Evolutionary conservation across 2,113 vertebrate species (phyloP).

Genomic region (Oreochromis tanganicae): DNA sequence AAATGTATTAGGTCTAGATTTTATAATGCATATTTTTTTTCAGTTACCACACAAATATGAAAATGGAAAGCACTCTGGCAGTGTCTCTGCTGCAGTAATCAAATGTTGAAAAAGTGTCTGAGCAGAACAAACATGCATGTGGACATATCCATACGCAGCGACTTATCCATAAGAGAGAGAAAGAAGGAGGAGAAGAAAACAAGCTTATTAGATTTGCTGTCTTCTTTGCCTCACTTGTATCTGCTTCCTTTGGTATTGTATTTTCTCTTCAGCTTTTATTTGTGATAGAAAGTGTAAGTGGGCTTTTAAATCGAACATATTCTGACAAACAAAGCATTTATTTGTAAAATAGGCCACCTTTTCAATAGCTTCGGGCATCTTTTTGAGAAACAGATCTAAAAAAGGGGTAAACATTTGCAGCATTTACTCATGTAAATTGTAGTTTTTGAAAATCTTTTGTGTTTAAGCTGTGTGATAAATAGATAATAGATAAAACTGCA

Average conservation of each 20-base stretch:
- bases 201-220: background rate
- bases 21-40: slow-evolving; percentile 8
- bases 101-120: background rate
- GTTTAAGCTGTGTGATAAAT: background rate
- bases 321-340: background rate
- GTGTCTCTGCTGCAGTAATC: background rate
- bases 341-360: background rate
- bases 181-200: background rate
- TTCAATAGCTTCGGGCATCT: background rate
- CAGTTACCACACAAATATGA: background rate
- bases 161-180: background rate
- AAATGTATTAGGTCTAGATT: slow-evolving; percentile 25
- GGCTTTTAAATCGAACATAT: background rate
- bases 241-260: background rate
- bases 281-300: background rate
- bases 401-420: background rate
- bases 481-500: background rate
- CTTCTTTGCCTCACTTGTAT: background rate
- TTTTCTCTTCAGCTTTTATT: background rate
- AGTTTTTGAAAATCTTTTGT: background rate
- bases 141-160: background rate
- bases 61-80: background rate
- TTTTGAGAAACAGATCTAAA: background rate
- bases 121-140: background rate
- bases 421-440: background rate